phyloP scores from a whole-genome alignment of 2,888 invertebrate genomes.

The Heliconius charithonia region DNA sequence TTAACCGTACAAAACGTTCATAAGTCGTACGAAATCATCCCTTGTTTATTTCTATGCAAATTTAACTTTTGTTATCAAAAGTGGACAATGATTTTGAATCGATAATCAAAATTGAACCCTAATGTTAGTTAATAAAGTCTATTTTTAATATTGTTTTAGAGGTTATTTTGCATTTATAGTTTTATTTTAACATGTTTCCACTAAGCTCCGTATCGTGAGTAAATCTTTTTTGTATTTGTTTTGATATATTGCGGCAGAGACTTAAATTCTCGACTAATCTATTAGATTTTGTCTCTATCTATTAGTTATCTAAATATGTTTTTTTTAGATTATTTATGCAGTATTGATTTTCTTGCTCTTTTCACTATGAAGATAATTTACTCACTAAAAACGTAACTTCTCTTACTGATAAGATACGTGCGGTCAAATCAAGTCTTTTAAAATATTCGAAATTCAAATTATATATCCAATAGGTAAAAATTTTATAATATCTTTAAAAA shows the following conservation, averaged over 20 bases:
- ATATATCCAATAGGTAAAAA: too few relatives aligned
- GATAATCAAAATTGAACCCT: slow-evolving; percentile 36
- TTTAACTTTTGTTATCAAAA: slow-evolving; percentile 69
- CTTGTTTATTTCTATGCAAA: slow-evolving; percentile 76
- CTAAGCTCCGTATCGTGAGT: slow-evolving; percentile 19
- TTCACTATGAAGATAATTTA: neutral
- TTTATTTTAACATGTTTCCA: slow-evolving; percentile 37
- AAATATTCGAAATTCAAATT: too few relatives aligned
- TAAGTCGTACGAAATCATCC: slow-evolving; percentile 71
- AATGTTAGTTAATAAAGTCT: slow-evolving; percentile 23
- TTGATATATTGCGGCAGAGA: slow-evolving; percentile 1
- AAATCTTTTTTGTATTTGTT: slow-evolving; percentile 27
- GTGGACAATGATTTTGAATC: slow-evolving; percentile 58
- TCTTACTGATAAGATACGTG: too few relatives aligned
- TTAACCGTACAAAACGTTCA: slow-evolving; percentile 46
- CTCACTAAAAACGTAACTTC: too few relatives aligned
- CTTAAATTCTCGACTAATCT: neutral
- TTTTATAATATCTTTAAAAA: too few relatives aligned
- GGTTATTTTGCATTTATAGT: slow-evolving; percentile 38
- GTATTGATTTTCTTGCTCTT: neutral
- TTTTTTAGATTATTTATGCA: neutral
- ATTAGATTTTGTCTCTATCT: slow-evolving; percentile 2
- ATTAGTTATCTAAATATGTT: neutral
- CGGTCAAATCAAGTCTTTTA: too few relatives aligned
- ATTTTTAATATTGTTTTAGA: neutral